Evolutionary conservation across 2,888 invertebrate species (phyloP), one percentile per base, ranked within the genome.

Genomic region (Hybos culiciformis): DNA sequence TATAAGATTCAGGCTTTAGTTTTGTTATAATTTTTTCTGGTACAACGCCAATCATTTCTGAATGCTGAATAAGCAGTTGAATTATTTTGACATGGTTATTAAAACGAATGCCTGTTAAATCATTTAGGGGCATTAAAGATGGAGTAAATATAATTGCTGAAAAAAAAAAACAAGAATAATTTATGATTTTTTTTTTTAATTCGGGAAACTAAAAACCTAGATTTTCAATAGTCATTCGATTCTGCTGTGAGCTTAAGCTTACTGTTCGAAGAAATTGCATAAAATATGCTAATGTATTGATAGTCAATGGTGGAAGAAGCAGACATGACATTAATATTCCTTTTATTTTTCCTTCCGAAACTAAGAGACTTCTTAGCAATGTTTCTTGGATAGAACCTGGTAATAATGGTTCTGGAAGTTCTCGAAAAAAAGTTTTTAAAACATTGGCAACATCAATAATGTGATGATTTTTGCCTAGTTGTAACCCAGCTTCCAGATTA

Each of bases 361-460:
- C 68, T 45, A 79, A 61, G 37, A 74, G 67, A 59, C 81, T 80
- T 51, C 80, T 70, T 12, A 90, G 65, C 47, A 91, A 76, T 26
- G 83, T 64, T 55, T 88, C 86, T 56, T 91, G 88, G 48, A 80
- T 58, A 23, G 55, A 53, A 1, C 50, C 69, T 0, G 80, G 86
- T 63, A 92, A 79, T 17, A 92, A 66, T 0, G 92, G 87, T 54
- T 88, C 87, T 0, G 90, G 88, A 41, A 92, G 67, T 60, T 83
- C 80, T 45, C 91, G 71, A 48, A 92, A 76, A 61, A 90, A 92
- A 38, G 81, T 75, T 61, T 92, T 92, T 19, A 92, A 68, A 23
- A 90, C 77, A 59, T 81, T 84, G 2, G 90, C 87, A 14, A 90
- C 78, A 66, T 93, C 92, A 52, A 86, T 78, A 1, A 84, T 82